These are phyloP conservation scores for Hemicordylus capensis DNA, from an alignment of 2,113 vertebrate genomes.

Conservation along the genomic window DNA sequence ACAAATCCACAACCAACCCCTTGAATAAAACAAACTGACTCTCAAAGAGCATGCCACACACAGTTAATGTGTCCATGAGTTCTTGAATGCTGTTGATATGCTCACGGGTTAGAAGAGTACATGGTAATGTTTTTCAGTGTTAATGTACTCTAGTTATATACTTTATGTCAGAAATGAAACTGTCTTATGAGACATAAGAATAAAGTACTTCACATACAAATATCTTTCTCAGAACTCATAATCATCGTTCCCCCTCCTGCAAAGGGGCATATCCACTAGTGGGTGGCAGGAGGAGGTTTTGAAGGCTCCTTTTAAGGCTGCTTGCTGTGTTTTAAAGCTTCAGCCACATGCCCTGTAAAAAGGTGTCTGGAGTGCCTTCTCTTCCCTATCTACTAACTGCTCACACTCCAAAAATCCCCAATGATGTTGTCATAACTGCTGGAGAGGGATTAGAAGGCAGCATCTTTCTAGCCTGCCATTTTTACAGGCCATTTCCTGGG, in stretches of 20 bases:
- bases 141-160: not conserved
- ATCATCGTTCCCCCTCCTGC: not conserved
- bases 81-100: not conserved
- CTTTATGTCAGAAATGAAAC: not conserved
- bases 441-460: too few species aligned
- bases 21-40: not conserved
- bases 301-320: too few species aligned
- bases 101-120: not conserved
- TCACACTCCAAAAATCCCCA: too few species aligned
- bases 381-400: too few species aligned
- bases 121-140: not conserved
- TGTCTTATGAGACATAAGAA: not conserved
- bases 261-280: not conserved
- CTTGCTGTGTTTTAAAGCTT: too few species aligned
- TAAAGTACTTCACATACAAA: not conserved
- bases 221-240: not conserved
- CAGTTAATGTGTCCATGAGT: not conserved
- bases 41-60: not conserved
- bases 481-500: too few species aligned
- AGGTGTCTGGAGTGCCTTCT: too few species aligned
- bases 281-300: too few species aligned
- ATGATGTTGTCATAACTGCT: too few species aligned
- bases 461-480: too few species aligned
- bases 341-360: not conserved
- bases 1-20: not conserved